phyloP scores from a whole-genome alignment of 1,140 invertebrate species.

The Ptiloglossa arizonensis region DNA sequence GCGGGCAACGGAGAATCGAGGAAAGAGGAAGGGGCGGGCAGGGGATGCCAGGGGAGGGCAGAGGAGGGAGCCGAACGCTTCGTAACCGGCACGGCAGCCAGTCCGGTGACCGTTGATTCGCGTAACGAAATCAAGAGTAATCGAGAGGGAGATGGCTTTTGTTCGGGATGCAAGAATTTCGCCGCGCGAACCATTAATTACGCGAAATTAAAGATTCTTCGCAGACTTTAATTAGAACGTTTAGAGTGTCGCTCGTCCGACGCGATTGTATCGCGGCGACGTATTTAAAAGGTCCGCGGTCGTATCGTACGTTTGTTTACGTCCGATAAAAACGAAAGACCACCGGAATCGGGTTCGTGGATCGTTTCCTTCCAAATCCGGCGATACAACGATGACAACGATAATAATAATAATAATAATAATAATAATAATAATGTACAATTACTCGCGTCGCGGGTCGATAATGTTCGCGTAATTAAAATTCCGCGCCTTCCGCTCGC shows the following conservation, averaged over 20 bases:
- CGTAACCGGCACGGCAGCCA: slow-evolving; percentile 64
- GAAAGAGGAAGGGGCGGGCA: no score
- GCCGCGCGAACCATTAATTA: slow-evolving; percentile 77
- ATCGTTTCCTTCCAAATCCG: slow-evolving; percentile 61
- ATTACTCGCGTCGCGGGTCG: slow-evolving; percentile 72
- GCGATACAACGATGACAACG: no score
- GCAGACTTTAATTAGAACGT: slow-evolving; percentile 79
- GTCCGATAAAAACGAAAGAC: background rate
- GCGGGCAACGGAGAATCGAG: slow-evolving; percentile 2
- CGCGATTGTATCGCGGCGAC: slow-evolving; percentile 54
- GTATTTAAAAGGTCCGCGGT: slow-evolving; percentile 60
- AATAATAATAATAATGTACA: no score
- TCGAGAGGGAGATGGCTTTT: slow-evolving; percentile 69
- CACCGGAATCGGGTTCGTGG: background rate
- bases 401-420: no score
- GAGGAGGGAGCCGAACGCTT: slow-evolving; percentile 54
- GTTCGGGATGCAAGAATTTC: slow-evolving; percentile 71
- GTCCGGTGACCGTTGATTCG: slow-evolving; percentile 65
- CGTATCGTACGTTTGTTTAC: no score
- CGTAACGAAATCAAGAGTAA: slow-evolving; percentile 73
- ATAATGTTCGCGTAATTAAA: slow-evolving; percentile 80
- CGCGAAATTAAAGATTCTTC: slow-evolving; percentile 79
- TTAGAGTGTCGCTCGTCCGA: slow-evolving; percentile 69
- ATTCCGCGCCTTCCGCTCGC: slow-evolving; percentile 68
- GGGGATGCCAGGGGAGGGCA: background rate